phyloP scores from a whole-genome alignment of 1,140 invertebrate genomes.

The Trichomalopsis sarcophagae region DNA sequence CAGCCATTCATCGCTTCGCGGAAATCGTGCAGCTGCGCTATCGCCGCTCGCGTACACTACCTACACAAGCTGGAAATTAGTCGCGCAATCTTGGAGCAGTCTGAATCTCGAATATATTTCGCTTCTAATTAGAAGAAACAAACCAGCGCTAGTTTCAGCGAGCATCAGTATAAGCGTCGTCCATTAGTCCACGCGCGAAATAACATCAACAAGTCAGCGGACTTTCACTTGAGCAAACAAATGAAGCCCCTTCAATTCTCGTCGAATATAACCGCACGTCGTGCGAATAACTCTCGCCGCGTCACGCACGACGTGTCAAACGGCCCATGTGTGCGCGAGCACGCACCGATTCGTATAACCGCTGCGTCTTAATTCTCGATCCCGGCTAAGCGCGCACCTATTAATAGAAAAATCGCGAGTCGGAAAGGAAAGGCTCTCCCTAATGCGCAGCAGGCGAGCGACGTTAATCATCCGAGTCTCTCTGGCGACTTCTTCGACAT shows the following conservation, averaged over 20 bases:
- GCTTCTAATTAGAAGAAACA: background rate
- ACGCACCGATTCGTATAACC: background rate
- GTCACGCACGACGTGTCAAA: background rate
- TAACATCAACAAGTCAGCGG: background rate
- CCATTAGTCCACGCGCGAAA: background rate
- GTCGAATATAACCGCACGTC: background rate
- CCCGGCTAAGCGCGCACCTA: background rate
- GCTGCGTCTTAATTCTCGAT: background rate
- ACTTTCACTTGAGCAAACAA: background rate
- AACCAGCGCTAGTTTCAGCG: background rate
- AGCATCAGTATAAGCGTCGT: background rate
- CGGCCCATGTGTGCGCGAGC: background rate
- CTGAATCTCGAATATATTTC: too few relatives aligned
- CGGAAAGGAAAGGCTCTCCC: background rate
- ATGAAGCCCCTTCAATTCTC: background rate
- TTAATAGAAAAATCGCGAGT: constrained; percentile 17
- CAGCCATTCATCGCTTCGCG: background rate
- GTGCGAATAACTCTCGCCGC: background rate
- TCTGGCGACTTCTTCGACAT: background rate
- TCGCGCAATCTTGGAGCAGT: too few relatives aligned
- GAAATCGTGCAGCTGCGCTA: background rate
- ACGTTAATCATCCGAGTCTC: constrained; percentile 19
- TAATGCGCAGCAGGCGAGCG: background rate
- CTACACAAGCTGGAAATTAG: background rate
- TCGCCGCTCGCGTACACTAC: background rate